Evolutionary conservation across 1,140 invertebrate genomes (phyloP).

Genomic region (Mizuhopecten yessoensis): DNA sequence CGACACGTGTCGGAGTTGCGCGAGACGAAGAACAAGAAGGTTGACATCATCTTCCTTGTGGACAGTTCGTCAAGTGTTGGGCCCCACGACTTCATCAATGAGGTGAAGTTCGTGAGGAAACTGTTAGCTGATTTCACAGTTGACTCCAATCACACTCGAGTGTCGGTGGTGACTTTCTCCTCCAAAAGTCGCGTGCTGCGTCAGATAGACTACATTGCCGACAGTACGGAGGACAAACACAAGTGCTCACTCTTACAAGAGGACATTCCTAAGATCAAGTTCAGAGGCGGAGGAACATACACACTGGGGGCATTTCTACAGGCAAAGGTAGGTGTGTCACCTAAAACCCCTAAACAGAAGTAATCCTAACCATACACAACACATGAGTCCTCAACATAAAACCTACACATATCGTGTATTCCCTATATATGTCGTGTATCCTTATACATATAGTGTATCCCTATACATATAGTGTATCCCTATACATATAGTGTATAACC

Average conservation of each 20-base stretch:
- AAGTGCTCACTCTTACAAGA: constrained; percentile 88
- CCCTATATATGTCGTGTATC: not conserved
- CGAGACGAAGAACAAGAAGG: constrained; percentile 80
- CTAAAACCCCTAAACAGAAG: no score
- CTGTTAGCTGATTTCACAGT: constrained; percentile 89
- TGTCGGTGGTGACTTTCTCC: constrained; percentile 88
- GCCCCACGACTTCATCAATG: constrained; percentile 87
- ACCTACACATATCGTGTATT: not conserved
- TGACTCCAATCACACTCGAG: constrained; percentile 86
- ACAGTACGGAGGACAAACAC: constrained; percentile 82
- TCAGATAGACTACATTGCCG: constrained; percentile 87
- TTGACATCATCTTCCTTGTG: constrained; percentile 89
- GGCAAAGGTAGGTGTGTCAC: constrained; percentile 85
- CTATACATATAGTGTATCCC: no score
- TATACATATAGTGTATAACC: no score
- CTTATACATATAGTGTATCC: no score
- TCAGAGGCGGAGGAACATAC: constrained; percentile 88
- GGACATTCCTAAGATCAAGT: constrained; percentile 86
- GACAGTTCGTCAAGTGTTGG: constrained; percentile 89
- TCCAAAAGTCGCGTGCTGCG: constrained; percentile 85
- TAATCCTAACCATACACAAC: no score
- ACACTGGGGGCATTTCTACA: constrained; percentile 88
- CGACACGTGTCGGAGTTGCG: constrained; percentile 83
- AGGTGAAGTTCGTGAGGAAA: constrained; percentile 89
- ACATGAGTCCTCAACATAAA: no score